Base-by-base conservation (phyloP, 1,140 invertebrate genomes). In the Pseudoatta argentina region DNA sequence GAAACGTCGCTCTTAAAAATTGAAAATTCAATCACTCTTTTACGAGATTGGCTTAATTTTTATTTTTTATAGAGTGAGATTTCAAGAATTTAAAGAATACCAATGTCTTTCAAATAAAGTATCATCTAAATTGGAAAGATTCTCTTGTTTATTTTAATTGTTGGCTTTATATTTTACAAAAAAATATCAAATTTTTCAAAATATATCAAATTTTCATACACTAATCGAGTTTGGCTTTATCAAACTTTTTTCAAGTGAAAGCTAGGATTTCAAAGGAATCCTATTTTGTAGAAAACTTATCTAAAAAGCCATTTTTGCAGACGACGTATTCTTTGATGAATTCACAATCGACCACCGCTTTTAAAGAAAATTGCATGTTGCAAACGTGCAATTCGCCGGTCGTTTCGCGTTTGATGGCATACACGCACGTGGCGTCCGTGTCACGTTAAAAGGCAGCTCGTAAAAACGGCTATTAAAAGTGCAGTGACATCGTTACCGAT, bases 401-500 rank as follows among this genome's bases (percentile, higher is more conserved):
- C 57, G 39, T 82, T 57, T 12, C 63, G 24, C 76, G 27, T 79
- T 79, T 53, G 64, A 81, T 10, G 59, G 27, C 44, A 16, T 59
- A 48, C 53, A 72, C 21, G 78, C 78, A 82, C 24, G 67, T 82
- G 69, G 67, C 67, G 67, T 63, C 39, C 39, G 51, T 14, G 61
- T 24, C 21, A 30, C 7, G 18, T 59, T 59, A 72, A 82, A 72
- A 72, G 30, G 64, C 18, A 30, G 30, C 66, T 4, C 73, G 86
- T 87, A 88, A 87, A 88, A 85, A 24, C 57, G 59, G 24, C 86
- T 34, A 85, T 88, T 88, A 88, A 88, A 87, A 48, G 59, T 39
- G 53, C 86, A 61, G 27, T 55, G 64, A 88, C 67, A 75, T 77
- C n/a, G 86, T 85, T 63, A 82, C 72, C 24, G 53, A 64, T 72